A percentile compares a stretch with the other conserved stretches of the same genome.
phyloP scores from a whole-genome alignment of 2,797 vertebrate species.

The Myotis daubentonii region DNA sequence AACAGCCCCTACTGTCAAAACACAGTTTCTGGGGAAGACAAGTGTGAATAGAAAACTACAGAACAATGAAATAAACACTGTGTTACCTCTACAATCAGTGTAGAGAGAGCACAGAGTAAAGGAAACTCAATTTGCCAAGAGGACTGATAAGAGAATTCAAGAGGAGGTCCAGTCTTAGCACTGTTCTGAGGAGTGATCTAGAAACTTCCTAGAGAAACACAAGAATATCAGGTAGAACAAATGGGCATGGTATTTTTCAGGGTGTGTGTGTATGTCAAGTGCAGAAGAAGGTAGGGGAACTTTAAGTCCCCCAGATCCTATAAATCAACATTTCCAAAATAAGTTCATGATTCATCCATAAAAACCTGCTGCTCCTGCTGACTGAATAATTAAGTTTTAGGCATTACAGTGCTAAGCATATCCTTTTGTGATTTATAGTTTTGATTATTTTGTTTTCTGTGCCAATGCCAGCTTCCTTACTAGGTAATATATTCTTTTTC shows the following conservation, averaged over 20 bases:
- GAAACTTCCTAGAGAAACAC: background rate
- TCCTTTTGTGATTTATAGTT: background rate
- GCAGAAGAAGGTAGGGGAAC: background rate
- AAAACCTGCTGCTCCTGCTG: background rate
- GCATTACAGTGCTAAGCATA: background rate
- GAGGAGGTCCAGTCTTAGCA: background rate
- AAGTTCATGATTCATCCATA: background rate
- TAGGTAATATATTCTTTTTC: background rate
- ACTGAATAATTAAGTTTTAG: background rate
- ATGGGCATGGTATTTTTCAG: background rate
- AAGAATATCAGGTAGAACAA: background rate
- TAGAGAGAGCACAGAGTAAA: background rate
- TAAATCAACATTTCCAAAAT: background rate
- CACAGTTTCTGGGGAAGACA: background rate
- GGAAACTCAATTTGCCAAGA: background rate
- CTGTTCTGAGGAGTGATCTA: background rate
- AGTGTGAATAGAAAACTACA: background rate
- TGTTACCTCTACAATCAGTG: background rate
- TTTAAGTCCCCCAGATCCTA: background rate
- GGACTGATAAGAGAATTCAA: background rate
- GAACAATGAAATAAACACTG: background rate
- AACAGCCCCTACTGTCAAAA: background rate
- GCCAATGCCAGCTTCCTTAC: background rate
- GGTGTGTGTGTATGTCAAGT: background rate
- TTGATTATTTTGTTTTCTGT: conserved; percentile 12